These are phyloP conservation scores for Neolamprologus falcicula DNA, from an alignment of 2,113 vertebrate species.

Conservation along the genomic window DNA sequence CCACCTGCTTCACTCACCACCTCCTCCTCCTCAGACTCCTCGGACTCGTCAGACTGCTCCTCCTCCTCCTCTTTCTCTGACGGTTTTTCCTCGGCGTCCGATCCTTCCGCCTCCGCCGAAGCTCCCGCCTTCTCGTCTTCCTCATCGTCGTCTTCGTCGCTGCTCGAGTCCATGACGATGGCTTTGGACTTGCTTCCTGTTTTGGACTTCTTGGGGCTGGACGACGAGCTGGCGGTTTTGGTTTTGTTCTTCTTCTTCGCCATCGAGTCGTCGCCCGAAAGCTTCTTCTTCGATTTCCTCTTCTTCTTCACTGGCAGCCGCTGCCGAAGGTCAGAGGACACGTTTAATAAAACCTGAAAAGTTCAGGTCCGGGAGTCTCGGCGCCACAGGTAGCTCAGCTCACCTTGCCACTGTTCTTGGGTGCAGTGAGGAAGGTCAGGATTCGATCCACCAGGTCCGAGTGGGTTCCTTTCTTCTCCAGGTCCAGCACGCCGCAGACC, in stretches of 20 bases:
- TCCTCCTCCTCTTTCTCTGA: conserved; percentile 42
- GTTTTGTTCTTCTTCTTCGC: conserved; percentile 76
- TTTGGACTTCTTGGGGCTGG: conserved; percentile 79
- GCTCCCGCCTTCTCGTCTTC: conserved; percentile 42
- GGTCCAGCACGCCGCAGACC: conserved; percentile 87
- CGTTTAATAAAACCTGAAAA: background rate
- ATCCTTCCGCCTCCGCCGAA: conserved; percentile 1
- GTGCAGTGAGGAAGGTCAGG: conserved; percentile 83
- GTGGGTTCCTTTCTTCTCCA: conserved; percentile 91
- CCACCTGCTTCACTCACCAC: conserved; percentile 19
- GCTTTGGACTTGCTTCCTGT: conserved; percentile 82
- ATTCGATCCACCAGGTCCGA: conserved; percentile 85
- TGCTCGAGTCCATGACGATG: conserved; percentile 92
- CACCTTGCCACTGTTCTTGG: conserved; percentile 92
- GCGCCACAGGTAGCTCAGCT: background rate
- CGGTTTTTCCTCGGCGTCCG: conserved; percentile 19
- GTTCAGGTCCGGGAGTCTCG: rapidly evolving
- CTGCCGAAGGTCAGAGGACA: conserved; percentile 12
- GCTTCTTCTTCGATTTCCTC: conserved; percentile 63
- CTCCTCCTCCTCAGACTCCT: conserved; percentile 15
- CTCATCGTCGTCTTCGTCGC: conserved; percentile 85
- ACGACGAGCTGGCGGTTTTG: conserved; percentile 69
- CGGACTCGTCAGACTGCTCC: conserved; percentile 46
- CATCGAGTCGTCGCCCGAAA: conserved; percentile 27
- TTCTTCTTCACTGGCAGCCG: conserved; percentile 64